phyloP scores from a whole-genome alignment of 1,140 invertebrate genomes.

The Oryzaephilus surinamensis region DNA sequence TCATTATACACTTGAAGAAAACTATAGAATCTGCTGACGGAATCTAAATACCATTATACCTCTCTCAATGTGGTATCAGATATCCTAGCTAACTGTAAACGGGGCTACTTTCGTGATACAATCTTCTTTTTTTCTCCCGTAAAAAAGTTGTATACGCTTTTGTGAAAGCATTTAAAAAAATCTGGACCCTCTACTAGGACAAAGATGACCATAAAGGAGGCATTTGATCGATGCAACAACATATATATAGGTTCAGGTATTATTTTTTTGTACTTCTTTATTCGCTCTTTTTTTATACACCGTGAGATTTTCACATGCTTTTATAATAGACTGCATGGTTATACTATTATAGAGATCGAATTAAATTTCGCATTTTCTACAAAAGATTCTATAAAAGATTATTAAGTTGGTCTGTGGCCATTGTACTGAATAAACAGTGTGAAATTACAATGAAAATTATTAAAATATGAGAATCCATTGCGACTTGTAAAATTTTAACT shows the following conservation, averaged over 20 bases:
- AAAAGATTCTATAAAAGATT: no score
- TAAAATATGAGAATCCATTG: no score
- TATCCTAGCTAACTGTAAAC: conserved; percentile 24
- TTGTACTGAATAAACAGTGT: no score
- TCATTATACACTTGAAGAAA: conserved; percentile 22
- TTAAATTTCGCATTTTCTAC: no score
- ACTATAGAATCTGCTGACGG: conserved; percentile 18
- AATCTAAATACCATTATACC: conserved; percentile 21
- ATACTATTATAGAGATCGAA: no score
- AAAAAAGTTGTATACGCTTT: no score
- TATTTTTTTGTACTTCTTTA: conserved; percentile 1
- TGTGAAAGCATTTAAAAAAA: conserved; percentile 12
- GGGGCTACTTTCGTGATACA: conserved; percentile 16
- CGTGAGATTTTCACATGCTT: conserved; percentile 10
- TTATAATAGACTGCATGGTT: no score
- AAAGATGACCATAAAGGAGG: conserved; percentile 14
- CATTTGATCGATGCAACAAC: conserved; percentile 9
- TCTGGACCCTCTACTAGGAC: conserved; percentile 11
- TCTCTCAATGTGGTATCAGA: conserved; percentile 19
- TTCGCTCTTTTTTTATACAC: conserved; percentile 10
- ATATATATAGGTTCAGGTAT: conserved; percentile 5
- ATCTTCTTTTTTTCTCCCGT: no score
- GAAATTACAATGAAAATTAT: no score
- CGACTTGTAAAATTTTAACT: no score
- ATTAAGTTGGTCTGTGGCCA: no score